Percentiles rank a stretch among this genome's conserved stretches.
Evolutionary conservation across 2,888 invertebrate species (phyloP).

Genomic region (Cephus runcator): DNA sequence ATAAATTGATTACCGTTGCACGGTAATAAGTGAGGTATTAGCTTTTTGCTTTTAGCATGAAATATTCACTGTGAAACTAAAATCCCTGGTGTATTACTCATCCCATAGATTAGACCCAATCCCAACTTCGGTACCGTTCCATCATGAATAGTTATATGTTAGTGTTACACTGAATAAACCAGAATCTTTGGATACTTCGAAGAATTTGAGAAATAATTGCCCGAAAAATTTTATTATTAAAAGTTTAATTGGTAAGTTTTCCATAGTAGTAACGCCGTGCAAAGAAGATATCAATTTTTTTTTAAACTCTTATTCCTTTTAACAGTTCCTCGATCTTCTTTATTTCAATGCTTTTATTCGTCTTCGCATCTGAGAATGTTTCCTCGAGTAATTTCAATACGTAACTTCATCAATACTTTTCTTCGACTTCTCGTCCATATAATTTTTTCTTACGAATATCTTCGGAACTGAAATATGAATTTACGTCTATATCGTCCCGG

Average conservation of each 20-base stretch:
- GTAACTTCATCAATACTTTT: slow-evolving; percentile 32
- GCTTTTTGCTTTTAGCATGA: slow-evolving; percentile 2
- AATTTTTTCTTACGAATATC: not conserved
- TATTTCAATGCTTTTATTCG: not conserved
- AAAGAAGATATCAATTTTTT: not conserved
- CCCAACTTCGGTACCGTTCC: not conserved
- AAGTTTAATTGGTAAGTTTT: too few relatives aligned
- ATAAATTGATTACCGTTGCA: not conserved
- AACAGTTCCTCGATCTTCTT: not conserved
- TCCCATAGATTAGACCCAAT: not conserved
- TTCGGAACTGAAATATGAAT: not conserved
- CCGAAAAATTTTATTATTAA: too few relatives aligned
- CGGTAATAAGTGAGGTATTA: slow-evolving; percentile 6
- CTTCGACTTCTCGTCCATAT: slow-evolving; percentile 8
- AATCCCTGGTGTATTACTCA: not conserved
- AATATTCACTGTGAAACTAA: not conserved
- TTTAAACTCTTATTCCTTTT: not conserved
- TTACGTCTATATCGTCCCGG: not conserved
- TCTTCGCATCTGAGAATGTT: slow-evolving; percentile 5
- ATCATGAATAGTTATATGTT: not conserved
- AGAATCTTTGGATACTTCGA: not conserved
- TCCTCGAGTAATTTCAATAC: slow-evolving; percentile 27
- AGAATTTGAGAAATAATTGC: too few relatives aligned
- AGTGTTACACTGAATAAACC: not conserved
- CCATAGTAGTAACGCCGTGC: not conserved